Base-by-base conservation (phyloP, 2,888 invertebrate species). In the Celastrina argiolus region DNA sequence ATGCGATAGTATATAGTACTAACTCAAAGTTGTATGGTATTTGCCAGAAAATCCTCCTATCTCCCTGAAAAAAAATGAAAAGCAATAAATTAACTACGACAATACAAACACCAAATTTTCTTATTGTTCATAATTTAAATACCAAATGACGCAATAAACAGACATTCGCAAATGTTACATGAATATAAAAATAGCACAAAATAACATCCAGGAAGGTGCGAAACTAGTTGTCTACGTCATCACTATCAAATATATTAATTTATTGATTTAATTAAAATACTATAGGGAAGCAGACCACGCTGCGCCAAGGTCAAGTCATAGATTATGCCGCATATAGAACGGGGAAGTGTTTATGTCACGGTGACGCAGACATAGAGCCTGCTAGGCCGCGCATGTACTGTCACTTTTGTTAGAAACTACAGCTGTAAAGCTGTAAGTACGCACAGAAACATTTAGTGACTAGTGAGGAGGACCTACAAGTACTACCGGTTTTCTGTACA, bases 281-380 rank as follows among this genome's bases (percentile, higher is more conserved):
- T 36, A 63, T 51, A 56, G 39, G 63, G 56, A 39, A 65, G 65
- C 65, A 14, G 34, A 36, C 31, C 34, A 12, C 36, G 39, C 68
- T 84, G 18, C 36, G 39, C 68, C 84, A 88, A 88, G 87, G 88
- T 71, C 81, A 66, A 66, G 66, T 42, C 69, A 71, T 72, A 75
- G 68, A 72, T 71, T 69, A 73, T 71, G 73, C 82, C 82, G 81
- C 81, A 78, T 84, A 82, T 79, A 84, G 86, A 79, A 84, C 76
- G 78, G 84, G 88, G 88, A 88, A 88, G 86, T 86, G 72, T 72
- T 75, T 70, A 65, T 67, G 66, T 66, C 65, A 74, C 68, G 68
- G 65, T 79, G 81, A 81, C 81, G 80, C 74, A 71, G 69, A 2
- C 16, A 31, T 45, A 45, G 4, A 51, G 22, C 51, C 51, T 51